These are phyloP conservation scores for Aleiodes testaceus DNA, from an alignment of 2,888 invertebrate genomes.

Conservation along the genomic window DNA sequence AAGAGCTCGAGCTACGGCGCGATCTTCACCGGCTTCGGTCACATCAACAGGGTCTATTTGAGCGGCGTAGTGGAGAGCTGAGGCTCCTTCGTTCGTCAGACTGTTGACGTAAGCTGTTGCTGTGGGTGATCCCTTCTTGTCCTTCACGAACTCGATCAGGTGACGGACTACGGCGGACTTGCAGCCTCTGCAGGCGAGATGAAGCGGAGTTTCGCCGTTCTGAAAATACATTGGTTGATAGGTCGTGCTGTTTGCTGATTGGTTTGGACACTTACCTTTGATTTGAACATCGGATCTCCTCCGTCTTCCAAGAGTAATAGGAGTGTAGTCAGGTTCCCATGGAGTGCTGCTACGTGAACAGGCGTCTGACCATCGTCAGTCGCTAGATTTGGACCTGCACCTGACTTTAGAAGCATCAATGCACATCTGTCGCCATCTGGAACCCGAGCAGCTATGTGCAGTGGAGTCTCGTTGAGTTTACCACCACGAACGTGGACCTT, in stretches of 20 bases:
- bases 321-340: constrained; percentile 91
- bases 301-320: constrained; percentile 92
- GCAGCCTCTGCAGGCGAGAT: constrained; percentile 92
- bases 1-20: constrained; percentile 91
- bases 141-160: constrained; percentile 88
- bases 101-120: constrained; percentile 91
- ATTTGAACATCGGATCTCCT: constrained; percentile 93
- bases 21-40: constrained; percentile 81
- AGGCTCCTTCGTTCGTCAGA: constrained; percentile 93
- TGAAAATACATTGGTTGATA: constrained; percentile 66
- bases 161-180: constrained; percentile 89
- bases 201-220: constrained; percentile 96
- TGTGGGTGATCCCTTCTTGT: constrained; percentile 82
- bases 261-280: constrained; percentile 80
- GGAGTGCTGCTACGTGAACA: constrained; percentile 94
- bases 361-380: constrained; percentile 98
- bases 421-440: constrained; percentile 95
- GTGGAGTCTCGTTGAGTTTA: constrained; percentile 91
- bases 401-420: constrained; percentile 97
- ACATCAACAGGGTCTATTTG: constrained; percentile 90
- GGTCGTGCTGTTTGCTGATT: too few relatives aligned
- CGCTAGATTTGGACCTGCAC: constrained; percentile 95
- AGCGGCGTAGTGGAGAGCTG: constrained; percentile 95
- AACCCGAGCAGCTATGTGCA: constrained; percentile 97
- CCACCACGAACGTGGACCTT: constrained; percentile 97